Percentiles rank a stretch among this genome's conserved stretches.
phyloP scores from a whole-genome alignment of 2,888 invertebrate species.

The Anaspis maculata region DNA sequence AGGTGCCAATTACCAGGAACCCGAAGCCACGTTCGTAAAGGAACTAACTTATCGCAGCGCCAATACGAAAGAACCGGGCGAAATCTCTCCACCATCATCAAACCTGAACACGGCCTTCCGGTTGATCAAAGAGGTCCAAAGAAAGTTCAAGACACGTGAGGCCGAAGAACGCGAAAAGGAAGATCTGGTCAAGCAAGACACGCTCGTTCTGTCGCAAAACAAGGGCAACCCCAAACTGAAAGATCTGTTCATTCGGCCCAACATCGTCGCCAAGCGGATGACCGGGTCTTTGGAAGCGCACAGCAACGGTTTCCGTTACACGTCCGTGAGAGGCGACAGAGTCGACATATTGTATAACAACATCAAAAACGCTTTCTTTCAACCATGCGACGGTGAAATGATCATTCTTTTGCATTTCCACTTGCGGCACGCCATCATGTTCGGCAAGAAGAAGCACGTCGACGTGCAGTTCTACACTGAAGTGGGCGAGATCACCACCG shows the following conservation, averaged over 20 bases:
- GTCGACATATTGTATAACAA: constrained; percentile 99
- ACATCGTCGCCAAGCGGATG: constrained; percentile 94
- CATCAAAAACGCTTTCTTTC: constrained; percentile 98
- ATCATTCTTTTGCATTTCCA: constrained; percentile 97
- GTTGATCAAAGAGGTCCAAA: constrained; percentile 94
- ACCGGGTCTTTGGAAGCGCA: constrained; percentile 92
- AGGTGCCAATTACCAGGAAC: constrained; percentile 79
- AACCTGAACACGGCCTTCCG: constrained; percentile 96
- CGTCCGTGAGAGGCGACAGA: constrained; percentile 98
- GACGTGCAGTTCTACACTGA: constrained; percentile 99
- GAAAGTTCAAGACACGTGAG: constrained; percentile 95
- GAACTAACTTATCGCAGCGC: constrained; percentile 98
- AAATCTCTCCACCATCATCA: constrained; percentile 85
- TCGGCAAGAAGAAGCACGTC: constrained; percentile 94
- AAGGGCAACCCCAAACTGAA: constrained; percentile 97
- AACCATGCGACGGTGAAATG: constrained; percentile 99
- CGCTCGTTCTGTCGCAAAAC: constrained; percentile 84
- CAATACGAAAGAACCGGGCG: constrained; percentile 96
- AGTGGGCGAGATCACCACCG: constrained; percentile 99
- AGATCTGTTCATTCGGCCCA: constrained; percentile 97
- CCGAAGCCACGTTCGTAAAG: constrained; percentile 95
- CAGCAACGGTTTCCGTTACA: constrained; percentile 87
- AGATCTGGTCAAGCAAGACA: constrained; percentile 97
- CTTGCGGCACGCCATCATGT: constrained; percentile 98
- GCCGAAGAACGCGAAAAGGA: constrained; percentile 98